Base-by-base conservation (phyloP, 2,797 vertebrate genomes). In the Protonibea diacanthus region DNA sequence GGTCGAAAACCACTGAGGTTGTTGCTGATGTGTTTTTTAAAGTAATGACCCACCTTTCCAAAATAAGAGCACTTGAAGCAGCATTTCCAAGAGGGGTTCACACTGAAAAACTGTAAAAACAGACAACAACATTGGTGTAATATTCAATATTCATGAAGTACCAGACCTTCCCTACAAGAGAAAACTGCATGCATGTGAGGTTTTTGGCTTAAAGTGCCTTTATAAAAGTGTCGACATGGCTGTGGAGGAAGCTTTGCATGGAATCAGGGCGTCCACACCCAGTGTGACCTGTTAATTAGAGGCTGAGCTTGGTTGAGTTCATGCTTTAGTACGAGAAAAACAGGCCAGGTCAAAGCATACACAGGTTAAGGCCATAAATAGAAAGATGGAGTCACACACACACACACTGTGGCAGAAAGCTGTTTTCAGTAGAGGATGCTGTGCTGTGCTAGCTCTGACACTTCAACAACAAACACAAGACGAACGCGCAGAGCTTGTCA, bases 1-100 rank as follows among this genome's bases (percentile, higher is more conserved):
- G 76, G 72, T 84, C 71, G 49, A 64, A 75, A 11, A 29, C 38
- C 5, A 40, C 51, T 17, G 71, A 72, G 57, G 71, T n/a, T n/a
- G n/a, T n/a, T n/a, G n/a, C n/a, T 71, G 72, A 53, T 65, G 66
- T 17, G 17, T 11, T 53, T 62, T 64, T 78, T 27, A 33, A 61
- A 72, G 23, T 57, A 17, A 70, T 61, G 82, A 64, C 25, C 20
- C 51, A 20, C 56, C 25, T 21, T 33, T 48, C 20, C 21, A 69
- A 59, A 74, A 61, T 33, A 58, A 44, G 8, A 71, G 53, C n/a
- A 9, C 25, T 2, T n/a, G 7, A 15, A 62, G 33, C 25, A 25
- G 27, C 71, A 47, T 20, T 61, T 67, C n/a, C 1, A 58, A 45
- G 52, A 14, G 27, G 20, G 27, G 21, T n/a, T 71, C 17, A 18